Base-by-base conservation (phyloP, 1,140 invertebrate genomes). In the Venturia canescens region DNA sequence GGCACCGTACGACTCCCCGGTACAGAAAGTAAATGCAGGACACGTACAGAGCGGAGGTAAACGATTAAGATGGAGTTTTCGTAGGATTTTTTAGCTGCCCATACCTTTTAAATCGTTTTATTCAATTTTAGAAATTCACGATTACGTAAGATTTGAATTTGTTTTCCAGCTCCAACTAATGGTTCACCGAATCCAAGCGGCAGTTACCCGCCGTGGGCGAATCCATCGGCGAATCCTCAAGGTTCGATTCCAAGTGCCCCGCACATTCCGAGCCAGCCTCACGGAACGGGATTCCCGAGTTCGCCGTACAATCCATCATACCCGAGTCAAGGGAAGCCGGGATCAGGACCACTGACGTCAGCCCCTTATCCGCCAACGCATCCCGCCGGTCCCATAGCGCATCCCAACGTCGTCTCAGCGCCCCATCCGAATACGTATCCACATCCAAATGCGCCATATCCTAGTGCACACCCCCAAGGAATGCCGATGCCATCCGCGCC, bases 151-250 rank as follows among this genome's bases (percentile, higher is more conserved):
- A 69, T 18, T 13, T 31, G 16, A 18, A 34, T 31, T 31, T 31
- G 29, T 69, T 31, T 27, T 11, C 2, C 66, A 69, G 66, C 9
- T 31, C 66, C 66, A 2, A 18, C 1, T 0, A 15, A 29, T 15
- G 29, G 66, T 31, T 69, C 67, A 67, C 9, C 69, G 13, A 79
- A 53, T 66, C 57, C 53, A 29, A 15, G n/a, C 48, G 71, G 44
- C 6, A 21, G 31, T 78, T 74, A 82, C 78, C 80, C 80, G 63
- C 50, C 75, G 5, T 82, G 80, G 80, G 80, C 80, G 18, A 82
- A 82, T 72, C 80, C 80, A 23, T 50, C 75, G 6, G 34, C 18
- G 6, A 79, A 82, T 70, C 81, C 44, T 27, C 44, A 67, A 44
- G 63, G 15, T 23, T 29, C 53, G 31, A 6, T 27, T 48, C 74